Conservation (phyloP, 2,797 vertebrate species). For the Girardinus metallicus region DNA sequence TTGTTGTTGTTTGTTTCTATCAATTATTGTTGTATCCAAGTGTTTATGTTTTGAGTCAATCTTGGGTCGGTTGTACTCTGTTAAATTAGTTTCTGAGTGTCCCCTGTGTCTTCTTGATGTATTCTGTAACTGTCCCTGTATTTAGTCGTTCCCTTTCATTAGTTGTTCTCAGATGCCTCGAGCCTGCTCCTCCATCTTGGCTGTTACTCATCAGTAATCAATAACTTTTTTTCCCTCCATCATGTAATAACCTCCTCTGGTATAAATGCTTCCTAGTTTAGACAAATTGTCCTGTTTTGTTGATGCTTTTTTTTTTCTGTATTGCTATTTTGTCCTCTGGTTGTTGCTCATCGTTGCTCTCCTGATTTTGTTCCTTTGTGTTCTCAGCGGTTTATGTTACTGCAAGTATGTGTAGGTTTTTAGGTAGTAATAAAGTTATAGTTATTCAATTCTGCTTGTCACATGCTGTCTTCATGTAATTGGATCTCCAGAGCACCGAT, state of each 20-base stretch:
- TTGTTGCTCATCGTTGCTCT: neutral
- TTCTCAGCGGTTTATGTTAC: neutral
- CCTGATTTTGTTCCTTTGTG: neutral
- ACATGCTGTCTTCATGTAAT: neutral
- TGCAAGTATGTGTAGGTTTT: neutral
- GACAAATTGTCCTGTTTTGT: neutral
- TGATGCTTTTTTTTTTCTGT: neutral
- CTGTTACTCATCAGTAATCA: neutral
- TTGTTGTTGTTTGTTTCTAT: neutral
- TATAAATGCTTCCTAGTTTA: neutral
- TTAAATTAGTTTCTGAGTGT: neutral
- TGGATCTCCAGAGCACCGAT: neutral
- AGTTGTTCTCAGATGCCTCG: neutral
- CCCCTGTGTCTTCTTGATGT: neutral
- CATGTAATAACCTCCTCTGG: neutral
- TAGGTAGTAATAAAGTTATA: neutral
- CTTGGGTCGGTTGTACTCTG: neutral
- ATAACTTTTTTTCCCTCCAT: neutral
- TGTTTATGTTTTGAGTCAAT: neutral
- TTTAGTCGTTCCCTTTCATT: neutral
- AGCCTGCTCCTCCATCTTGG: neutral
- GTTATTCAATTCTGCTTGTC: neutral
- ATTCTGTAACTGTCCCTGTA: neutral
- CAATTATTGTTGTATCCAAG: neutral
- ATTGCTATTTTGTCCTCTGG: neutral